Evolutionary conservation across 23 tunicate species (phyloP).

Genomic region (Botrylloides violaceus): DNA sequence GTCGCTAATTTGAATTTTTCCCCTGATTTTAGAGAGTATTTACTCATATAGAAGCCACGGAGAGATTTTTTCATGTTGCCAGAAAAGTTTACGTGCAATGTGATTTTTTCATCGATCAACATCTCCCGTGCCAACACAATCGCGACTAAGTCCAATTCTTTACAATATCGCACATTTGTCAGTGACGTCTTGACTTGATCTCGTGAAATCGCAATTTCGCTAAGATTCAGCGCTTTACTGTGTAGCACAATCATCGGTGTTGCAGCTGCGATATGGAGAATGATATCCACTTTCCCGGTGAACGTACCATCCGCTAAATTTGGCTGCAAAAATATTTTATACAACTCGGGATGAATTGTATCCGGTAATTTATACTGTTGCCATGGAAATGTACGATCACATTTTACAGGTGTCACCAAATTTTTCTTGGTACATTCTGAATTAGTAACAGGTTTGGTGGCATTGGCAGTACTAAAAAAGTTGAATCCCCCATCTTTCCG

Average conservation of each 20-base stretch:
- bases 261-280: background rate
- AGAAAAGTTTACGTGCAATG: conserved; percentile 33
- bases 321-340: conserved; percentile 56
- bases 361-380: conserved; percentile 41
- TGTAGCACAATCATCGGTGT: conserved; percentile 47
- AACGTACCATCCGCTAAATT: conserved; percentile 37
- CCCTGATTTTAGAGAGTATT: conserved; percentile 44
- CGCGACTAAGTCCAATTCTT: conserved; percentile 40
- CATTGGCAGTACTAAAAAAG: background rate
- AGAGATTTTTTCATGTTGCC: conserved; percentile 38
- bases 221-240: conserved; percentile 26
- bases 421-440: background rate
- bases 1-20: conserved; percentile 54
- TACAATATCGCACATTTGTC: conserved; percentile 18
- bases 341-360: conserved; percentile 26
- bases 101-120: conserved; percentile 17
- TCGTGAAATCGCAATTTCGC: background rate
- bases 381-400: conserved; percentile 10
- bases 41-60: conserved; percentile 77
- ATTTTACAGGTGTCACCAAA: background rate
- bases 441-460: background rate
- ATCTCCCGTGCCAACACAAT: conserved; percentile 22
- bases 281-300: conserved; percentile 35
- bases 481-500: background rate
- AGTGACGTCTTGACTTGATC: background rate